Conservation (phyloP, 2,113 vertebrate species). For the Prunella himalayana region DNA sequence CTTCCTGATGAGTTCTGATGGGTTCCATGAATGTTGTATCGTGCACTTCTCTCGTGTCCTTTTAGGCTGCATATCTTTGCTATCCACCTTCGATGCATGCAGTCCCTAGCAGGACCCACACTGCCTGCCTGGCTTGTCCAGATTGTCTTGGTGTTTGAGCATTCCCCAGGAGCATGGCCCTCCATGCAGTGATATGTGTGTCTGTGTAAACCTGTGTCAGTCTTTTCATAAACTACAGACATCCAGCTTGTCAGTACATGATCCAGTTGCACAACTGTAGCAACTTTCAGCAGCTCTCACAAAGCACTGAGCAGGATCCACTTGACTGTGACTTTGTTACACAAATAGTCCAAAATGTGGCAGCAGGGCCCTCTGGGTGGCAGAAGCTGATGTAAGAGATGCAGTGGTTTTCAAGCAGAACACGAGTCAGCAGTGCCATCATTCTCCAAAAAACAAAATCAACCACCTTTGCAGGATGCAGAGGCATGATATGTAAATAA, state of each 20-base stretch:
- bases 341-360: neutral
- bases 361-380: neutral
- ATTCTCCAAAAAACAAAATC: neutral
- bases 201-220: neutral
- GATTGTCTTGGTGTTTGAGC: neutral
- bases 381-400: neutral
- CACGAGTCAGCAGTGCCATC: neutral
- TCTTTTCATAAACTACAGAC: neutral
- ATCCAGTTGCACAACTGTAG: neutral
- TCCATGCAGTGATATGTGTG: neutral
- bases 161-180: neutral
- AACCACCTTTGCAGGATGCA: neutral
- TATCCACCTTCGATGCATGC: neutral
- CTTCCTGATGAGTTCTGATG: neutral
- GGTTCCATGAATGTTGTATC: rapidly evolving
- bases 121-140: neutral
- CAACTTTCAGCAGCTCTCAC: neutral
- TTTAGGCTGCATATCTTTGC: neutral
- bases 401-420: neutral
- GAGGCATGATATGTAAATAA: neutral
- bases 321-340: neutral
- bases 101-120: neutral
- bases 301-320: neutral
- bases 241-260: neutral
- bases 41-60: neutral